These are phyloP conservation scores for Euglossa dilemma DNA, from an alignment of 1,140 invertebrate genomes.

Conservation along the genomic window DNA sequence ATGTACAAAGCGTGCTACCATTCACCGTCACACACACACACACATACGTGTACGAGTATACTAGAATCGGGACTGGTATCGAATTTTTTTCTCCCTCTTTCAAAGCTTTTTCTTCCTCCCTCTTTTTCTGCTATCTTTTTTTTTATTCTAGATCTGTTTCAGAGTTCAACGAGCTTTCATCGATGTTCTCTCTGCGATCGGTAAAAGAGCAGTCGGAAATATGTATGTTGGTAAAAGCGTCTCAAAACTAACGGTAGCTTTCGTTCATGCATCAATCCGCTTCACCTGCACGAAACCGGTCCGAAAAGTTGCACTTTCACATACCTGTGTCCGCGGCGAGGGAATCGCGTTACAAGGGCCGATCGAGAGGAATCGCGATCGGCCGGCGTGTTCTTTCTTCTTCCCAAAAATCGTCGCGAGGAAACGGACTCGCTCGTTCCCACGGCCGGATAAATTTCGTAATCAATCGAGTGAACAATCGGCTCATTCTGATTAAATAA, in stretches of 20 bases:
- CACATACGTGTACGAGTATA: background rate
- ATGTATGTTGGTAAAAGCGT: background rate
- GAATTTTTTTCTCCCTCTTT: background rate
- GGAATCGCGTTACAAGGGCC: constrained; percentile 17
- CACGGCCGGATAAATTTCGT: background rate
- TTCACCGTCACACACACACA: background rate
- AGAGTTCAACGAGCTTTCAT: background rate
- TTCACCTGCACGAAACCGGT: constrained; percentile 63
- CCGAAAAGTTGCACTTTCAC: constrained; percentile 67
- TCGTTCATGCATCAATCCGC: constrained; percentile 42
- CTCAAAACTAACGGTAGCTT: constrained; percentile 34
- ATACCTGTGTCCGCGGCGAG: constrained; percentile 32
- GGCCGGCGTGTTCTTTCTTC: background rate
- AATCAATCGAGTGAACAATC: background rate
- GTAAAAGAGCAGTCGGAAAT: constrained; percentile 6
- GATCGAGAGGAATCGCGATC: constrained; percentile 2
- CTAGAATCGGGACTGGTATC: background rate
- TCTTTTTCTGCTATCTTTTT: background rate
- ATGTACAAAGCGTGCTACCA: background rate
- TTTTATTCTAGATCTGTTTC: background rate
- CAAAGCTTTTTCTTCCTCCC: fast-evolving
- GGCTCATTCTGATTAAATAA: background rate
- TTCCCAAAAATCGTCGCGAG: background rate
- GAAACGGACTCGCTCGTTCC: background rate
- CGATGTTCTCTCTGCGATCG: no score